phyloP scores from a whole-genome alignment of 1,140 invertebrate species.

The Drosophila subobscura region DNA sequence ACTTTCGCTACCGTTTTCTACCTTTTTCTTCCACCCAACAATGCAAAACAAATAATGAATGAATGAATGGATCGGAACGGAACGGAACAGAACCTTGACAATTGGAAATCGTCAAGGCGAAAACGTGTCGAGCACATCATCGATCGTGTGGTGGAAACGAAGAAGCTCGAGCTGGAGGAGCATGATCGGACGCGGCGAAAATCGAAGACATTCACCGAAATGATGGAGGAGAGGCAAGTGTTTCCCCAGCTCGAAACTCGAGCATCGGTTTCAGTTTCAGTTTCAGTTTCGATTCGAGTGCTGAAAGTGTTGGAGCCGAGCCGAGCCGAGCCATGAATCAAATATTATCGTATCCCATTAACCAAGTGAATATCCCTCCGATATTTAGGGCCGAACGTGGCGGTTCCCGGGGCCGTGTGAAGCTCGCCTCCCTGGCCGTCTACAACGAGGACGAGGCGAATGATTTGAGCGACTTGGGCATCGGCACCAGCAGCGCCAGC shows the following conservation, averaged over 20 bases:
- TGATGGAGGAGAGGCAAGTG: constrained; percentile 93
- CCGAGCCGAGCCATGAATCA: neutral
- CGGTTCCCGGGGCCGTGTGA: constrained; percentile 71
- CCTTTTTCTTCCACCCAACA: constrained; percentile 38
- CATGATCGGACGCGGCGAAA: constrained; percentile 88
- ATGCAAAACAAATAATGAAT: constrained; percentile 34
- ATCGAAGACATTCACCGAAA: constrained; percentile 96
- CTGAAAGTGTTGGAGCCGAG: too few relatives aligned
- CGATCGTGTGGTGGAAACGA: constrained; percentile 94
- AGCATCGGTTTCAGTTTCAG: neutral
- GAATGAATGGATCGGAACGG: constrained; percentile 22
- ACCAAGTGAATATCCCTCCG: neutral
- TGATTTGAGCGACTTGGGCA: constrained; percentile 92
- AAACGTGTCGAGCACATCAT: constrained; percentile 95
- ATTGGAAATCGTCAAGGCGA: constrained; percentile 95
- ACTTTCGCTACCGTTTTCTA: constrained; percentile 58
- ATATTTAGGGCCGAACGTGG: constrained; percentile 85
- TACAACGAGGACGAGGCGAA: constrained; percentile 91
- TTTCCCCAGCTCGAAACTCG: neutral
- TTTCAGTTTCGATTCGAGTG: too few relatives aligned
- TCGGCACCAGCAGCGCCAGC: constrained; percentile 90
- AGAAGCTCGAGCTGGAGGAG: constrained; percentile 92
- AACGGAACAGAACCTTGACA: constrained; percentile 91
- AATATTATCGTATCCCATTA: neutral
- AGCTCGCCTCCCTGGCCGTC: constrained; percentile 86